Evolutionary conservation across 2,797 vertebrate species (phyloP).

Genomic region (Phrynocephalus vlangalii): DNA sequence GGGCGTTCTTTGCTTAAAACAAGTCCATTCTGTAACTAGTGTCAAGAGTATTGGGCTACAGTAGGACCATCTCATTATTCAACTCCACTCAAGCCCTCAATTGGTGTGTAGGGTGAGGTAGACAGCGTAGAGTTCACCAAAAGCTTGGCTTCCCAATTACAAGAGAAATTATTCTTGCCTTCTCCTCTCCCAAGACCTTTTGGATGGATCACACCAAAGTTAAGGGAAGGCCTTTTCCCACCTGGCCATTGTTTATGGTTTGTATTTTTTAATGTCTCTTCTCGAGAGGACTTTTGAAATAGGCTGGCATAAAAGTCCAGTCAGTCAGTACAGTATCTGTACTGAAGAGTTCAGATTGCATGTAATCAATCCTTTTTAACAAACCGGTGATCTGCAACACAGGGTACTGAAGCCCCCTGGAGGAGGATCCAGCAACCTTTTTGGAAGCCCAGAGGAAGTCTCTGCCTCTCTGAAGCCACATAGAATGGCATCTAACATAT

Average conservation of each 20-base stretch:
- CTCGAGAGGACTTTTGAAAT: background rate
- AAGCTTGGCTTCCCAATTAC: background rate
- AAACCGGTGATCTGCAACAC: conserved; percentile 21
- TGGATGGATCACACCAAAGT: background rate
- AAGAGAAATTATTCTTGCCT: background rate
- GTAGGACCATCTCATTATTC: no score
- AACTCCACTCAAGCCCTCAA: background rate
- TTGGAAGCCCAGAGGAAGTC: conserved; percentile 85
- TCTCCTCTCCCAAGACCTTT: background rate
- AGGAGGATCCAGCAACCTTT: conserved; percentile 88
- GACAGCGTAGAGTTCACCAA: background rate
- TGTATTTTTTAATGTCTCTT: background rate
- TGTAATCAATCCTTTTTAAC: background rate
- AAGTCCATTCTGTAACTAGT: background rate
- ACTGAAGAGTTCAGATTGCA: background rate
- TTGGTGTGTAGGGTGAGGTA: background rate
- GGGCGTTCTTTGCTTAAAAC: background rate
- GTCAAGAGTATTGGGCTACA: background rate
- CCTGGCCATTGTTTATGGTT: background rate
- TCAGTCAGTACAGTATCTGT: background rate
- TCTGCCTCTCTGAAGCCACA: conserved; percentile 79
- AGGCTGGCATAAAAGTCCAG: background rate
- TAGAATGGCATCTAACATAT: conserved; percentile 92
- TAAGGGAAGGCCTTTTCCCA: background rate
- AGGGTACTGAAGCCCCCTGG: conserved; percentile 92